Conservation (phyloP, 2,113 vertebrate genomes). For the Petroica traversi region DNA sequence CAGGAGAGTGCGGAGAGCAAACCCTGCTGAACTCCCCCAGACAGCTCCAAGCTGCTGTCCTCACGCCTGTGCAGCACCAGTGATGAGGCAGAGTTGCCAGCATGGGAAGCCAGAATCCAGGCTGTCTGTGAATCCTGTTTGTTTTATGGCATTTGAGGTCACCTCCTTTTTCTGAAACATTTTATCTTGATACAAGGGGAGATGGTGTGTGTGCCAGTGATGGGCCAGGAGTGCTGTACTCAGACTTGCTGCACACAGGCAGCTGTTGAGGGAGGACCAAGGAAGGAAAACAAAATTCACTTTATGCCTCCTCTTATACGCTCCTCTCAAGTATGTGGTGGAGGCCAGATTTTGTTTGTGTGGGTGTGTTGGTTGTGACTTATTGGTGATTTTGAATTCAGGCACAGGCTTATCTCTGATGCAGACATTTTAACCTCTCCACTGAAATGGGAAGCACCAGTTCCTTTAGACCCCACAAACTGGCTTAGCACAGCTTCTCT, state of each 20-base stretch:
- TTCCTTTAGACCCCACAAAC: neutral
- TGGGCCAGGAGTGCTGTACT: neutral
- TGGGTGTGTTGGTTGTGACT: neutral
- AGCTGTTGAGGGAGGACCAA: neutral
- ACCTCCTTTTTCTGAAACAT: neutral
- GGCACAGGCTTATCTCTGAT: neutral
- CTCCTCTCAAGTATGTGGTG: neutral
- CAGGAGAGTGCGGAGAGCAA: neutral
- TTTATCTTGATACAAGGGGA: neutral
- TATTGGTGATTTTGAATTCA: neutral
- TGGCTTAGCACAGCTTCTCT: neutral
- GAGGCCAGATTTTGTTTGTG: neutral
- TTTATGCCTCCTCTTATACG: neutral
- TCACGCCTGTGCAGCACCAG: rapidly evolving
- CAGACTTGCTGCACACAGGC: rapidly evolving
- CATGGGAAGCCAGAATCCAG: neutral
- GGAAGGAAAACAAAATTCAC: neutral
- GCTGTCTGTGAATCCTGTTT: neutral
- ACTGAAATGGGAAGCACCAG: neutral
- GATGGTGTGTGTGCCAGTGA: rapidly evolving
- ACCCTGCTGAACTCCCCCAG: neutral
- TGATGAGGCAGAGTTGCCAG: no score
- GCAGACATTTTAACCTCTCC: neutral
- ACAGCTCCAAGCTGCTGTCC: neutral
- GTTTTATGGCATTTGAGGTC: neutral